These are phyloP conservation scores for Lepidurus couesii DNA, from an alignment of 1,140 invertebrate genomes.

Conservation along the genomic window DNA sequence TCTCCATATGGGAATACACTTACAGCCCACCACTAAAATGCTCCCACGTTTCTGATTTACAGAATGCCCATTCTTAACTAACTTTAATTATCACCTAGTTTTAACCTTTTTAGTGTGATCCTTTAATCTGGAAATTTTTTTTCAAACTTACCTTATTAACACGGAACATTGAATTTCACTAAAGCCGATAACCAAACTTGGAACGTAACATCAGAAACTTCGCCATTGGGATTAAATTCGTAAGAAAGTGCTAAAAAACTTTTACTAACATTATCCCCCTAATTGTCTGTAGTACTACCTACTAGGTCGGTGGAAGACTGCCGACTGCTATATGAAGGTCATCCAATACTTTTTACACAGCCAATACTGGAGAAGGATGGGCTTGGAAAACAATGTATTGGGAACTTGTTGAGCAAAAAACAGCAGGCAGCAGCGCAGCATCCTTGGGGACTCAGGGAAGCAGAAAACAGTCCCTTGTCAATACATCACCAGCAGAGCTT, in stretches of 20 bases:
- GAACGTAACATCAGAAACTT: no score
- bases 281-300: no score
- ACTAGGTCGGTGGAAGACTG: background rate
- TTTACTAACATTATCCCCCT: no score
- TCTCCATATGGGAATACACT: conserved; percentile 10
- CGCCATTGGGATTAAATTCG: no score
- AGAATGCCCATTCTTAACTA: no score
- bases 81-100: no score
- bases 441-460: conserved; percentile 8
- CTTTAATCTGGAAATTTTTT: no score
- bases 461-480: conserved; percentile 21
- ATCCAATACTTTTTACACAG: background rate
- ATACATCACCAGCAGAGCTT: background rate
- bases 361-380: background rate
- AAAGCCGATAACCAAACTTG: no score
- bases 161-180: no score
- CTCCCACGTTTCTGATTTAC: background rate
- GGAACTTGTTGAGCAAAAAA: conserved; percentile 19
- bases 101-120: no score
- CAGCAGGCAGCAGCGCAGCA: conserved; percentile 20
- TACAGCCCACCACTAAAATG: background rate
- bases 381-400: conserved; percentile 19
- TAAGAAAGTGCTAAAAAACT: no score
- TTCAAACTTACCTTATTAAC: no score
- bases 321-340: background rate